Conservation (phyloP, 2,797 vertebrate genomes). For the Phylloscopus collybita region DNA sequence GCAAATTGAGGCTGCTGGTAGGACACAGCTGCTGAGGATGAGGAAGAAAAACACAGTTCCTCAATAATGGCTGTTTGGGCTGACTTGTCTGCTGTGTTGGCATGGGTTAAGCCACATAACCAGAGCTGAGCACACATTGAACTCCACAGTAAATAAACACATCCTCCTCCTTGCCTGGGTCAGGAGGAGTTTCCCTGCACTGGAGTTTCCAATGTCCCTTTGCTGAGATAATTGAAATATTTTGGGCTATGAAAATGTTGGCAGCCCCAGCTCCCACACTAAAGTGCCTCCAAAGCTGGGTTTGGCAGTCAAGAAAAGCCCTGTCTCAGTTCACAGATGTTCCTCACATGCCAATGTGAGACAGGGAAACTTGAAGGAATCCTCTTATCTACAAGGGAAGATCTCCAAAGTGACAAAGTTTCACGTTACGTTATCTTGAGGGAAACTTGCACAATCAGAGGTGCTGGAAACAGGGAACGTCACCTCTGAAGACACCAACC, state of each 20-base stretch:
- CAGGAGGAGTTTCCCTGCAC: background rate
- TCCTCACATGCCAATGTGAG: background rate
- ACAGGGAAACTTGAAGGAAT: background rate
- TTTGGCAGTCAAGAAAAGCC: background rate
- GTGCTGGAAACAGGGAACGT: background rate
- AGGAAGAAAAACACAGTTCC: background rate
- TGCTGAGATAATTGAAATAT: background rate
- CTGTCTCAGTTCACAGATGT: background rate
- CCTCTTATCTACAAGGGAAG: background rate
- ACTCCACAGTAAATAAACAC: background rate
- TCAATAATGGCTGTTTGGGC: background rate
- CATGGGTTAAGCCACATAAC: background rate
- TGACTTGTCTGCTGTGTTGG: background rate
- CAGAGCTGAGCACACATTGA: background rate
- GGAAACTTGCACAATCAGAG: slow-evolving; percentile 32
- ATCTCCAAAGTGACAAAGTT: slow-evolving; percentile 31
- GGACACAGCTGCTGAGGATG: background rate
- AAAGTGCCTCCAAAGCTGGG: background rate
- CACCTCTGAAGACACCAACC: background rate
- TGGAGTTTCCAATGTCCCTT: background rate
- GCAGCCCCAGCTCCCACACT: background rate
- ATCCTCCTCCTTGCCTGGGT: background rate
- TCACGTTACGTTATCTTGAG: background rate
- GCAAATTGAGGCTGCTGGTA: background rate
- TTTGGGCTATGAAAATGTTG: background rate